phyloP scores from a whole-genome alignment of 2,888 invertebrate species.

The Scaptomyza tumidula region DNA sequence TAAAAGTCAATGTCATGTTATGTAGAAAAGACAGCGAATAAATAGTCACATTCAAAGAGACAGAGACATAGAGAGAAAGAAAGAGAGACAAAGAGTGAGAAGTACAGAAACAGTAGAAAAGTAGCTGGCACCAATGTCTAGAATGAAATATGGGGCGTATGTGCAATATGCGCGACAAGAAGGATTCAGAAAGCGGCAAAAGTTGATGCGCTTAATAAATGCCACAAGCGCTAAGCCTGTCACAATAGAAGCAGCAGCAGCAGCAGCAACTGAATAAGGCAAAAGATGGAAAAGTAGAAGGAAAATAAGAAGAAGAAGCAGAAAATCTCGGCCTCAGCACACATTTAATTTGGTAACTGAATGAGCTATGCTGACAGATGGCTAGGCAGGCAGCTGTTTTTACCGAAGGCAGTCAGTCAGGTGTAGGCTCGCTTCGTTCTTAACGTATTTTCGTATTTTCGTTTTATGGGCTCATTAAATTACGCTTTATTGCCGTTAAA shows the following conservation, averaged over 20 bases:
- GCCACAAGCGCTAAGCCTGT: slow-evolving; percentile 49
- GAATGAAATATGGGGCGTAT: slow-evolving; percentile 56
- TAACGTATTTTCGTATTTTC: slow-evolving; percentile 80
- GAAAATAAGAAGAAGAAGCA: slow-evolving; percentile 9
- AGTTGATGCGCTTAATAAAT: slow-evolving; percentile 58
- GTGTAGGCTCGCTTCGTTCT: slow-evolving; percentile 40
- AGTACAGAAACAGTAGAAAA: neutral
- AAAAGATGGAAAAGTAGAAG: neutral
- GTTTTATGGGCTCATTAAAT: slow-evolving; percentile 81
- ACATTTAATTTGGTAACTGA: slow-evolving; percentile 75
- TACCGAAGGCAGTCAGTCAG: slow-evolving; percentile 23
- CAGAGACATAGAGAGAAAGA: neutral
- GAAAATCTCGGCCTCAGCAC: slow-evolving; percentile 47
- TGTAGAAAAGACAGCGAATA: slow-evolving; percentile 74
- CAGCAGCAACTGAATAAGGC: neutral
- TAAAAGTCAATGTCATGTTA: slow-evolving; percentile 79
- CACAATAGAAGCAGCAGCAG: slow-evolving; percentile 18
- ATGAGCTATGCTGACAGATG: slow-evolving; percentile 71
- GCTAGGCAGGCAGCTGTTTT: slow-evolving; percentile 12
- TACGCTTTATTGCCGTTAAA: slow-evolving; percentile 81
- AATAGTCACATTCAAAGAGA: slow-evolving; percentile 51
- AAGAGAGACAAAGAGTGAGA: neutral
- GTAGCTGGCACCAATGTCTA: slow-evolving; percentile 35
- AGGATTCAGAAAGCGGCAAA: slow-evolving; percentile 37
- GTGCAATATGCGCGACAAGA: slow-evolving; percentile 63